phyloP scores from a whole-genome alignment of 2,888 invertebrate species.

The Zhengitettix transpicula region DNA sequence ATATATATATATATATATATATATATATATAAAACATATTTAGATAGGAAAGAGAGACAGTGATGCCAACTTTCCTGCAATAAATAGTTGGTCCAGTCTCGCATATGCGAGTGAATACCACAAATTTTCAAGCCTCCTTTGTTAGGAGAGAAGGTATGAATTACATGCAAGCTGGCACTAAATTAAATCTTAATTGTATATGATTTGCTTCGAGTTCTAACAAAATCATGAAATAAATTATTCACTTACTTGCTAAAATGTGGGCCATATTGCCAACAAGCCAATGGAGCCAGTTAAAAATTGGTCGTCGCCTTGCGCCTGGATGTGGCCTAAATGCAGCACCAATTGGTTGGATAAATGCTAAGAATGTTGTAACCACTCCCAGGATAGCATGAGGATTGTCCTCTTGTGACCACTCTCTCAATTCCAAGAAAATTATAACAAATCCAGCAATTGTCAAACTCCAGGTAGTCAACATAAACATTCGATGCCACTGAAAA shows the following conservation, averaged over 20 bases:
- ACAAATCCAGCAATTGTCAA: conserved; percentile 63
- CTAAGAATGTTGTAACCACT: conserved; percentile 54
- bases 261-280: conserved; percentile 73
- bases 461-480: conserved; percentile 63
- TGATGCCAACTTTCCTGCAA: no score
- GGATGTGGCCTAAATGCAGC: conserved; percentile 77
- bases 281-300: conserved; percentile 91
- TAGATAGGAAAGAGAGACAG: no score
- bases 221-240: background rate
- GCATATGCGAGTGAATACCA: no score
- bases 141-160: no score
- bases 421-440: conserved; percentile 65
- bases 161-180: no score
- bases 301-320: conserved; percentile 54
- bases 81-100: no score
- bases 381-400: conserved; percentile 78
- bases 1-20: no score
- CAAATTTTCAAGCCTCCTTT: no score
- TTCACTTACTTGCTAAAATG: conserved; percentile 62
- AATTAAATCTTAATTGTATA: no score
- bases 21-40: no score
- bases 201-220: no score
- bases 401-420: conserved; percentile 51
- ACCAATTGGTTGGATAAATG: conserved; percentile 75
- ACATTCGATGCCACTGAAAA: conserved; percentile 64